Conservation (phyloP, 2,888 invertebrate species). For the Cantharis lateralis region DNA sequence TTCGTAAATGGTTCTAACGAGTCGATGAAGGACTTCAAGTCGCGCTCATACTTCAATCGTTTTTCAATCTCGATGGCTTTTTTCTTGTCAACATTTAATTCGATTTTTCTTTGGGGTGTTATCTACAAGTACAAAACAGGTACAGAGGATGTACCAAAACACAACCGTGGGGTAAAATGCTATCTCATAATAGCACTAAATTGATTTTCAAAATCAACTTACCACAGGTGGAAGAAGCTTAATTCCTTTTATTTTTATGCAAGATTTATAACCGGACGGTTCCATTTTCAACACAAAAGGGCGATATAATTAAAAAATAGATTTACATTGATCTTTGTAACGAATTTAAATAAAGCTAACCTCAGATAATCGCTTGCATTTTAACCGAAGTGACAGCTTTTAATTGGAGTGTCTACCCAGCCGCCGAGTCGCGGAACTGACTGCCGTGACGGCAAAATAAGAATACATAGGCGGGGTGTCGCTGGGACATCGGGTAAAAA, state of each 20-base stretch:
- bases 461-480: no score
- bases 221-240: conserved; percentile 79
- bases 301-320: background rate
- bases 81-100: conserved; percentile 70
- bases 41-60: conserved; percentile 57
- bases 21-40: conserved; percentile 48
- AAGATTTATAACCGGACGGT: conserved; percentile 61
- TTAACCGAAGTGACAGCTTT: background rate
- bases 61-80: conserved; percentile 70
- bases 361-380: background rate
- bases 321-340: background rate
- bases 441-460: no score
- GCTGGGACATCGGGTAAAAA: no score
- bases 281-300: background rate
- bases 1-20: conserved; percentile 34
- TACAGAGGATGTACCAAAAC: background rate
- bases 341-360: background rate
- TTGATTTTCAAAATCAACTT: conserved; percentile 49
- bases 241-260: conserved; percentile 73
- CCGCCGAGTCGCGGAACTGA: no score
- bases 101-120: conserved; percentile 64
- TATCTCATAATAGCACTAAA: no score
- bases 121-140: conserved; percentile 56
- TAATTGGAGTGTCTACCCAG: no score
- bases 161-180: background rate